Evolutionary conservation across 2,113 vertebrate species (phyloP).

Genomic region (Ptychochromis oligacanthus): DNA sequence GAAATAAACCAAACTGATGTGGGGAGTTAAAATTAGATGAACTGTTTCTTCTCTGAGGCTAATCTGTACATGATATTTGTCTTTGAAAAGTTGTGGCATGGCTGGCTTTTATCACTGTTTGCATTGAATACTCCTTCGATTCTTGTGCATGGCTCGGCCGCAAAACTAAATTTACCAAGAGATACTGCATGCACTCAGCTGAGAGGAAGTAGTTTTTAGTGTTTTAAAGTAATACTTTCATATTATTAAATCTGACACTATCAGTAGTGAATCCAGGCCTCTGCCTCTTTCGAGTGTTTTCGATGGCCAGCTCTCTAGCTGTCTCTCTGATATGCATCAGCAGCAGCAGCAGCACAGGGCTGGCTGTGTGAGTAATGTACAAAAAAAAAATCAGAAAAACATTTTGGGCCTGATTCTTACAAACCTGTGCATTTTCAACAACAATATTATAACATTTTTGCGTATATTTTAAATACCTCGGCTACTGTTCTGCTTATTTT

Average conservation of each 20-base stretch:
- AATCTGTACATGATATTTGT: neutral
- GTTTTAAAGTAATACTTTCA: conserved; percentile 46
- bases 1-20: neutral
- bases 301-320: conserved; percentile 54
- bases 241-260: conserved; percentile 68
- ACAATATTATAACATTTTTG: neutral
- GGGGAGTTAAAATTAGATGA: neutral
- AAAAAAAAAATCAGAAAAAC: conserved; percentile 18
- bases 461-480: neutral
- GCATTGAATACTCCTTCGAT: neutral
- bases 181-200: conserved; percentile 4
- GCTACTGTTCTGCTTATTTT: conserved; percentile 17
- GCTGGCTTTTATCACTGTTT: neutral
- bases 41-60: neutral
- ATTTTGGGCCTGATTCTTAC: neutral
- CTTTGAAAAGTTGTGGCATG: neutral
- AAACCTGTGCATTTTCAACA: conserved; percentile 4
- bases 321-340: conserved; percentile 66
- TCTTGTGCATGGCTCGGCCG: neutral
- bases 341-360: conserved; percentile 38
- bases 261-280: conserved; percentile 68
- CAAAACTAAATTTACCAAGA: neutral
- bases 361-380: neutral
- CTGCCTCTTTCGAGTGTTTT: conserved; percentile 56
- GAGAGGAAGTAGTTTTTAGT: conserved; percentile 15